Conservation (phyloP, 2,797 vertebrate species). For the Premnoplex brunnescens region DNA sequence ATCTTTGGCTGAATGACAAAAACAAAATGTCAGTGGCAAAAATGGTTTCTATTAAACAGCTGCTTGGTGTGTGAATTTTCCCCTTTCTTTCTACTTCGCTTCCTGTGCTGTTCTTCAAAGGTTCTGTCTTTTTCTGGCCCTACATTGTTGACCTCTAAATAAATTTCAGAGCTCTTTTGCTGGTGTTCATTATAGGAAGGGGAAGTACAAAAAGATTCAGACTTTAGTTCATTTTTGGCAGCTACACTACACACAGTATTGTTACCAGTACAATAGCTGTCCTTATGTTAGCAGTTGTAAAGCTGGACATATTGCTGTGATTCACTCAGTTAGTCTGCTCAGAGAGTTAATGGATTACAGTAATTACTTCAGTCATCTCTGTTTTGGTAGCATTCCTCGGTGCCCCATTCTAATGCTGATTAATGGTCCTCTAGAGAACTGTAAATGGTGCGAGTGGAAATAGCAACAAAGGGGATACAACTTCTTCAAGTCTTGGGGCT, state of each 20-base stretch:
- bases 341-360: constrained; percentile 83
- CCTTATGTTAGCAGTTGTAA: constrained; percentile 46
- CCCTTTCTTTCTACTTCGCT: not conserved
- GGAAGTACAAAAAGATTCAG: not conserved
- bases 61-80: not conserved
- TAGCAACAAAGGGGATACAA: not conserved
- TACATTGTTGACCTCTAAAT: not conserved
- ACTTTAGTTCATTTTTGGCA: constrained; percentile 16
- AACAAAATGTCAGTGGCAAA: not conserved
- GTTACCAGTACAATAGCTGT: constrained; percentile 52
- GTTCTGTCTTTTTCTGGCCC: not conserved
- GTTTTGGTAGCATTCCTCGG: constrained; percentile 74
- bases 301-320: constrained; percentile 79
- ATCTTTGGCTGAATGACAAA: not conserved
- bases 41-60: not conserved
- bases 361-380: constrained; percentile 82
- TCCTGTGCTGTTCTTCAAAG: not conserved
- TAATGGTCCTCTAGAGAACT: constrained; percentile 75
- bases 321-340: constrained; percentile 79
- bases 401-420: constrained; percentile 80
- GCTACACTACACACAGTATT: not conserved
- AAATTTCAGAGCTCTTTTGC: constrained; percentile 1
- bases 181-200: not conserved
- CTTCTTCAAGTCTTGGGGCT: not conserved
- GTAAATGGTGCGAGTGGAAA: constrained; percentile 45